Base-by-base conservation (phyloP, 2,113 vertebrate genomes). In the Nanorana parkeri region DNA sequence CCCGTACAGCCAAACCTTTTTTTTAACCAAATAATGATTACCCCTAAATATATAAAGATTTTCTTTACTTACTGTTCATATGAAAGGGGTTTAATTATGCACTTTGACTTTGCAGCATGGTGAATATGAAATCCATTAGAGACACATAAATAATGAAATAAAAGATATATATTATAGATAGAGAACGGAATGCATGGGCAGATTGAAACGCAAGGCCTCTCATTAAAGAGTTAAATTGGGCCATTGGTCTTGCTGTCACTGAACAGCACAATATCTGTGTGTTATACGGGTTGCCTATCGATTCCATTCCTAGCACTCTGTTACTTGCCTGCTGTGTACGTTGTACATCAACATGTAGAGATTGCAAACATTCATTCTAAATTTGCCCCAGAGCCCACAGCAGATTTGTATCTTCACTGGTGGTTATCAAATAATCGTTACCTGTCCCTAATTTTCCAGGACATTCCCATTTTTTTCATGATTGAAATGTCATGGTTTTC, bases 211-310 rank as follows among this genome's bases (percentile, higher is more conserved):
- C 36, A 56, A 75, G 72, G 72, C 72, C 72, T 61, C 72, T 75
- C 72, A 75, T 75, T 75, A 75, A 75, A 75, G 72, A 75, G 72
- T 75, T 75, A 75, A 75, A 75, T 75, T 75, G 72, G 56, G 72
- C 72, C 72, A 75, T 75, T 56, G 72, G 72, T 75, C 72, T 75
- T 75, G 41, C 72, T 75, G 72, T 75, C 72, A 75, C 55, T 47
- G 72, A 36, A 41, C 28, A 61, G 72, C 72, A 61, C 52, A 75
- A 75, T 55, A 75, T 60, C 72, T 41, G 68, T 71, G 68, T 71
- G 68, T 54, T 71, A 47, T 55, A 28, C 23, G 51, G 72, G 21
- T 75, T 75, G 16, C 23, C 20, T 60, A 75, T 56, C 41, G 72
- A 75, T 75, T 75, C 55, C 41, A 56, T 75, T 56, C 55, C 72